Conservation (phyloP, 92 coral and sea anemone species). For the Pocillopora meandrina region DNA sequence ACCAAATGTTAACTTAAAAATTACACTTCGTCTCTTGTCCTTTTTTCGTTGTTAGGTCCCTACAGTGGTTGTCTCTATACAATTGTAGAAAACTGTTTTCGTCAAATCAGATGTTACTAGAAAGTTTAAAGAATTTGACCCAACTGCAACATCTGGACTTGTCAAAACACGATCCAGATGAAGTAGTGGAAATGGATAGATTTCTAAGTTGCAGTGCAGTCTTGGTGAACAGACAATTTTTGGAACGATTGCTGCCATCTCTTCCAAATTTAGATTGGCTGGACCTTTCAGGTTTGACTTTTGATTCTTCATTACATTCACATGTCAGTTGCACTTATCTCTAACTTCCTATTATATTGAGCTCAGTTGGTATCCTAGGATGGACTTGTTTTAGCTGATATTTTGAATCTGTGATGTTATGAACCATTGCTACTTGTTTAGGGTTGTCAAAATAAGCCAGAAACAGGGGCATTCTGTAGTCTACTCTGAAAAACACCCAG, state of each 20-base stretch:
- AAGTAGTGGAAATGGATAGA: constrained; percentile 50
- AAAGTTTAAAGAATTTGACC: constrained; percentile 52
- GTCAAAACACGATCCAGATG: constrained; percentile 72
- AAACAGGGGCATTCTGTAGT: no score
- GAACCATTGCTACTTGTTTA: no score
- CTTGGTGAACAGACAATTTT: neutral
- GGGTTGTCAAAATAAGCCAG: no score
- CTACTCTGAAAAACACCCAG: no score
- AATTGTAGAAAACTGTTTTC: constrained; percentile 63
- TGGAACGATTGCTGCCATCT: constrained; percentile 27
- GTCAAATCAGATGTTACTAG: constrained; percentile 35
- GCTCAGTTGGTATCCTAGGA: no score
- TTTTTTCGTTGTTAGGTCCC: constrained; percentile 46
- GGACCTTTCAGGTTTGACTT: constrained; percentile 31
- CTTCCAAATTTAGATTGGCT: constrained; percentile 29
- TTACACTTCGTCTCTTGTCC: neutral
- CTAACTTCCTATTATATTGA: no score
- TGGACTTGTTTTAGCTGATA: no score
- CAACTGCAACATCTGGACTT: constrained; percentile 76
- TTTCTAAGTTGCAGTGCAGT: neutral
- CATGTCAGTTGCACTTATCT: neutral
- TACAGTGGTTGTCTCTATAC: constrained; percentile 69
- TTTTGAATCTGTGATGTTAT: no score
- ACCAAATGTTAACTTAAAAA: no score
- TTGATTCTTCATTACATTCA: neutral